Evolutionary conservation across 2,113 vertebrate species (phyloP).

Genomic region (Microtus montanus): DNA sequence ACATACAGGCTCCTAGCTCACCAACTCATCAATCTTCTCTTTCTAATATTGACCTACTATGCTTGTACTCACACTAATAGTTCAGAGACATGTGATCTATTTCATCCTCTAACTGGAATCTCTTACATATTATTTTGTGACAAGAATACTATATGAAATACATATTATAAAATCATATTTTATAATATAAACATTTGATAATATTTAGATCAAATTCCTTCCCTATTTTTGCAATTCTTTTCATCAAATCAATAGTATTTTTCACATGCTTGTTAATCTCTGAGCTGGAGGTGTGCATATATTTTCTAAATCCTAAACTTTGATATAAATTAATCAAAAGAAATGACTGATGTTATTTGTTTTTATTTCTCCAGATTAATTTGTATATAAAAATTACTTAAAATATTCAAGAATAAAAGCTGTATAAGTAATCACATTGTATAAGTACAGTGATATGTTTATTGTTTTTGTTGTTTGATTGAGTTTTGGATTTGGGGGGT

Average conservation of each 20-base stretch:
- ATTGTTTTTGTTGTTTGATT: neutral
- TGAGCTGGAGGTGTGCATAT: neutral
- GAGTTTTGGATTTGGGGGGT: neutral
- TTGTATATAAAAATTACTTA: neutral
- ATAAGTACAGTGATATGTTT: neutral
- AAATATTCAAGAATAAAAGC: neutral
- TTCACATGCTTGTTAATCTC: neutral
- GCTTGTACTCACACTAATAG: too few relatives aligned
- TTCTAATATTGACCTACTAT: neutral
- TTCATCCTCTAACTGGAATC: neutral
- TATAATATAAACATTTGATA: neutral
- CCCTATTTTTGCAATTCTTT: neutral
- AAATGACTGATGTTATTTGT: neutral
- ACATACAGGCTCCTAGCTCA: neutral
- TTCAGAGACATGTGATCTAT: neutral
- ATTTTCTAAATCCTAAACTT: neutral
- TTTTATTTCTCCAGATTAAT: neutral
- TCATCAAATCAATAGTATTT: neutral
- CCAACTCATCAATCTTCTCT: neutral
- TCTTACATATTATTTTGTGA: neutral
- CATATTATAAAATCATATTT: neutral
- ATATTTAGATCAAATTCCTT: neutral
- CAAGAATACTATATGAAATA: neutral
- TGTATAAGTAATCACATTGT: neutral
- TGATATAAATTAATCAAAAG: neutral